Percentiles rank a stretch among this genome's conserved stretches.
phyloP scores from a whole-genome alignment of 1,140 invertebrate species.

The Arctopsyche grandis region DNA sequence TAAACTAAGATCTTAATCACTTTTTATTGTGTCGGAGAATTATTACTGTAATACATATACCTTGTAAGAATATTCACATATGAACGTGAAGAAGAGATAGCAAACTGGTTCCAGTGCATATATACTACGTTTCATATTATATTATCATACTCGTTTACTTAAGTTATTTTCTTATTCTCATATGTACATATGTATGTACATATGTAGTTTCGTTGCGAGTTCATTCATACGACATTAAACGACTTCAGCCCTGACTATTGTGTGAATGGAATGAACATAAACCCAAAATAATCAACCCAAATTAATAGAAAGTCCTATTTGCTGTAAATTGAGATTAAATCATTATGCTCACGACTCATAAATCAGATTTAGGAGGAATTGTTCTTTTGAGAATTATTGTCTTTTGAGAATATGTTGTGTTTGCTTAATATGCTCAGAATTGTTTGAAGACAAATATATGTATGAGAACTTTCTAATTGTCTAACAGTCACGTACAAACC shows the following conservation, averaged over 20 bases:
- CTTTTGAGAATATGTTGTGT: not conserved
- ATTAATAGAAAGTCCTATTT: not conserved
- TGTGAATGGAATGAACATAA: no score
- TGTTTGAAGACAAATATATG: conserved; percentile 24
- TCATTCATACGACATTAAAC: not conserved
- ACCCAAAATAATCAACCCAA: not conserved
- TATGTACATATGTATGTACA: not conserved
- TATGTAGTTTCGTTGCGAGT: not conserved
- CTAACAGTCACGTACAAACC: conserved; percentile 31
- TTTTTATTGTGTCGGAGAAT: not conserved
- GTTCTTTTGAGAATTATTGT: no score
- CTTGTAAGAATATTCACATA: not conserved
- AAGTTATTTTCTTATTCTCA: conserved; percentile 25
- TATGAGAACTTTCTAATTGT: conserved; percentile 33
- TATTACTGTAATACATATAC: not conserved
- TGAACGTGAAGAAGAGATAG: conserved; percentile 14
- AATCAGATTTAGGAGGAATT: no score
- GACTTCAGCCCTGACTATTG: not conserved
- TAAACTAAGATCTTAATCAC: not conserved
- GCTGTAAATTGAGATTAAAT: not conserved
- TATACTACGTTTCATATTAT: not conserved
- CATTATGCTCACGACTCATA: not conserved
- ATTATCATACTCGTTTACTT: conserved; percentile 36
- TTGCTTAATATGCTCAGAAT: conserved; percentile 27
- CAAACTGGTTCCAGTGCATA: conserved; percentile 5